Evolutionary conservation across 2,797 vertebrate species (phyloP).

Genomic region (Otolemur crassicaudatus): DNA sequence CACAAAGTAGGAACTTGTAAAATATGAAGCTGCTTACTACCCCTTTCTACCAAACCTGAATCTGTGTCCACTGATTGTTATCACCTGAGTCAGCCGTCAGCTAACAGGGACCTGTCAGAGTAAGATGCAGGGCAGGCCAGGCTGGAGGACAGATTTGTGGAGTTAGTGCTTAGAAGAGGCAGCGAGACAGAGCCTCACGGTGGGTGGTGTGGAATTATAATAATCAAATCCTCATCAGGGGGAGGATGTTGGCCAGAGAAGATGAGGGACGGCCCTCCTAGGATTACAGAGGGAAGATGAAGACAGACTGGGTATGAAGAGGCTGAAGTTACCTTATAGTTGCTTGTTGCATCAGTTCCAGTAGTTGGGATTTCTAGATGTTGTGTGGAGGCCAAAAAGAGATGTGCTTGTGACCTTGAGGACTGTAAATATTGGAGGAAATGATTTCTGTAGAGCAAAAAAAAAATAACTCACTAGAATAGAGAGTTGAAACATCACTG

Average conservation of each 20-base stretch:
- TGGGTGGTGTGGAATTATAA: accelerated
- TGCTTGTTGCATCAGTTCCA: neutral
- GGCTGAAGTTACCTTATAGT: neutral
- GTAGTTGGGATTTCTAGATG: neutral
- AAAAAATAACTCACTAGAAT: neutral
- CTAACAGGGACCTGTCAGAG: neutral
- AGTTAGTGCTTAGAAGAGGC: neutral
- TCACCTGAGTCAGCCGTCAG: neutral
- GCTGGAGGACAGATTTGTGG: neutral
- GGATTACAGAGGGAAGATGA: neutral
- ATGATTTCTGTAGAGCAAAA: neutral
- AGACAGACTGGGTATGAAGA: too few relatives aligned
- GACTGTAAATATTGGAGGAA: neutral
- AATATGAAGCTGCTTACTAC: accelerated
- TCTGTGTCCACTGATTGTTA: accelerated
- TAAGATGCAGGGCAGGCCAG: neutral
- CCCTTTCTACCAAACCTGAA: accelerated
- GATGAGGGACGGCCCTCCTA: too few relatives aligned
- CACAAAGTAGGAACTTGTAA: neutral
- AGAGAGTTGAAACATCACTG: neutral
- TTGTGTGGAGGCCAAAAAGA: neutral
- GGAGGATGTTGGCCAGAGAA: neutral
- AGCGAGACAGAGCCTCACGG: too few relatives aligned
- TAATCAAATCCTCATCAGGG: neutral
- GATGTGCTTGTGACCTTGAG: neutral